Base-by-base conservation (phyloP, 2,113 vertebrate species). In the Prionailurus viverrinus region DNA sequence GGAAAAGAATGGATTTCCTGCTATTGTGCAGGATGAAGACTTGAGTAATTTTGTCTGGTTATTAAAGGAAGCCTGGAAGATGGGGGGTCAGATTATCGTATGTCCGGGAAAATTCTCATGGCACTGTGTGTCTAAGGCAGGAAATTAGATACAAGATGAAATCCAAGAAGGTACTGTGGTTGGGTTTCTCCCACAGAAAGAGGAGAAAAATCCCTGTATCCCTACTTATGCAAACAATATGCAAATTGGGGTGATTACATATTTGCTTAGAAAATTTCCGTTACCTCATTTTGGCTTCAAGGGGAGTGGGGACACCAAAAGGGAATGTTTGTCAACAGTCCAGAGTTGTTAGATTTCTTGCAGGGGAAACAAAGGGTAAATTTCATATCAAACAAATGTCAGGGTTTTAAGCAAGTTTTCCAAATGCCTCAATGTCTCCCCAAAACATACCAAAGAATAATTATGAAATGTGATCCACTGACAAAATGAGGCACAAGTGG, bases 301-400 rank as follows among this genome's bases (percentile, higher is more conserved):
- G 79, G 92, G 61, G 39, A 80, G 83, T 73, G 93, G 94, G 94
- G 94, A 94, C 93, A 96, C 51, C 39, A 81, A 91, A 97, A 83
- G 97, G 98, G 98, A 95, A 94, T 97, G 81, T 98, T 95, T 98
- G 73, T 91, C 88, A 97, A 68, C 18, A 85, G 91, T 90, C 94
- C 96, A 94, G 68, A 78, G 51, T 65, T 79, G 41, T 94, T 95
- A 90, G 69, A 94, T 92, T 97, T 97, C 41, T 92, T 94, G 88
- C 58, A 94, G 81, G 97, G 97, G 96, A 93, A 96, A 97, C 71
- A 92, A 93, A 94, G 92, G 98, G 97, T 98, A 97, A 96, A 79
- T 98, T 98, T 96, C 91, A 55, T 94, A 71, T 68, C 69, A 92
- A 91, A 93, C 18, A 96, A 96, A 96, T 85, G 61, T 19, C 93